Base-by-base conservation (phyloP, 2,797 vertebrate genomes). In the Fistularia tabacaria region DNA sequence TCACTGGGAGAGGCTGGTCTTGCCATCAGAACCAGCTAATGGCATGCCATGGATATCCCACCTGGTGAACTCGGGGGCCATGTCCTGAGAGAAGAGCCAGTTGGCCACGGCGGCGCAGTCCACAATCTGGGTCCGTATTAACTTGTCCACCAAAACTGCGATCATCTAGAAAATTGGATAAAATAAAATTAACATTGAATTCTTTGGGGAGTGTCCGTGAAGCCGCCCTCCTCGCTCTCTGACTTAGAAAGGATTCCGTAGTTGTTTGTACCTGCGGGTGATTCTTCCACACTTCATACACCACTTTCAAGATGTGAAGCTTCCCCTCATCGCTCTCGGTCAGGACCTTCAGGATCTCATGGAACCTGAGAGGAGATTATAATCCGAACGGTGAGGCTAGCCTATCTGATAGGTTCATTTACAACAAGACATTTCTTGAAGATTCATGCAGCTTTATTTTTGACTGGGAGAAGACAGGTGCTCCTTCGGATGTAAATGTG, bases 91-190 rank as follows among this genome's bases (percentile, higher is more conserved):
- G 88, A 99, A 99, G 79, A 99, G 94, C 97, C 97, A 99, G 80
- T 98, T 99, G 73, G 97, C 97, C 36, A 99, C 97, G 1, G 97
- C 95, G 36, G 96, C 95, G 57, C 97, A 99, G 83, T 99, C 95
- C 36, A 99, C 97, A 38, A 99, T 95, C 77, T 98, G 97, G 0
- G 94, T 99, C 38, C 97, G 93, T 57, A 99, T 93, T 93, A 99
- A 91, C 84, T 99, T 99, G 83, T 99, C 97, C 77, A 98, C 95
- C 56, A 99, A 74, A n/a, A 98, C 95, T 0, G 94, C 83, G 45
- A 95, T 94, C 96, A 99, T 99, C 97, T 99, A 1, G 1, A 59
- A 49, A 0, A 36, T 25, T 2, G 2, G 25, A 25, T 25, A 25
- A 25, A 25, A 25, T 5, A 25, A 25, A 25, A 25, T 25, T 5